phyloP scores from a whole-genome alignment of 2,797 vertebrate species.

The Notoglanidium macrostoma region DNA sequence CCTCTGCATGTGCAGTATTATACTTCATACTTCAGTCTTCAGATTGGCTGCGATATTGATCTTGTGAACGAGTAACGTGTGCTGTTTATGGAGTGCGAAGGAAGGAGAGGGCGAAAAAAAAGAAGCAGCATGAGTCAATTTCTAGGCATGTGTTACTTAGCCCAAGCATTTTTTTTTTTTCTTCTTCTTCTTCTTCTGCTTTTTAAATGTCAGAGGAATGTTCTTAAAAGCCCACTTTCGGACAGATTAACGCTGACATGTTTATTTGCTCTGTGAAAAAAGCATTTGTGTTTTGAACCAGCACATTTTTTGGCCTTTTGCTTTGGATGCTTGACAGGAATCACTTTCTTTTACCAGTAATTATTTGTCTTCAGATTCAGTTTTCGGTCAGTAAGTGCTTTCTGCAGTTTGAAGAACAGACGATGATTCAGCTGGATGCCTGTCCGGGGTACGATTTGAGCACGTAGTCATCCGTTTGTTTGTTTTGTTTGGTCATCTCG shows the following conservation, averaged over 20 bases:
- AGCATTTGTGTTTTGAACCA: neutral
- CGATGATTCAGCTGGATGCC: neutral
- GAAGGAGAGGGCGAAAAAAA: constrained; percentile 1
- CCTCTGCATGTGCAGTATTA: neutral
- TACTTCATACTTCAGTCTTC: too few species aligned
- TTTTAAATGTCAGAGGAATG: constrained; percentile 55
- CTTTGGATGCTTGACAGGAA: neutral
- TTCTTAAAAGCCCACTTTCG: constrained; percentile 64
- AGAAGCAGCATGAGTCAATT: constrained; percentile 35
- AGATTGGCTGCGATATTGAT: neutral
- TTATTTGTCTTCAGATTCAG: neutral
- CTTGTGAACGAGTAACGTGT: neutral
- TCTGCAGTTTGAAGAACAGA: neutral
- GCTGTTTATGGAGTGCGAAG: constrained; percentile 6
- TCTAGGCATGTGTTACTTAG: constrained; percentile 58
- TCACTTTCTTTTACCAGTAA: neutral
- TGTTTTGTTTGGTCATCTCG: neutral
- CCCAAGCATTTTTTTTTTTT: constrained; percentile 40
- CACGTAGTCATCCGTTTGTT: neutral
- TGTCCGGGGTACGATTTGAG: constrained; percentile 16
- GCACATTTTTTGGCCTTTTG: neutral
- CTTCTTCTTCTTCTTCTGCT: neutral
- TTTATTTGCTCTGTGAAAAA: constrained; percentile 74
- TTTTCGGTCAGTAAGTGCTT: neutral
- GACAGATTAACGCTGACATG: constrained; percentile 75